A percentile compares a stretch with the other conserved stretches of the same genome.
These are phyloP conservation scores for Sebastes miniatus DNA, from an alignment of 2,797 vertebrate species.

Conservation along the genomic window DNA sequence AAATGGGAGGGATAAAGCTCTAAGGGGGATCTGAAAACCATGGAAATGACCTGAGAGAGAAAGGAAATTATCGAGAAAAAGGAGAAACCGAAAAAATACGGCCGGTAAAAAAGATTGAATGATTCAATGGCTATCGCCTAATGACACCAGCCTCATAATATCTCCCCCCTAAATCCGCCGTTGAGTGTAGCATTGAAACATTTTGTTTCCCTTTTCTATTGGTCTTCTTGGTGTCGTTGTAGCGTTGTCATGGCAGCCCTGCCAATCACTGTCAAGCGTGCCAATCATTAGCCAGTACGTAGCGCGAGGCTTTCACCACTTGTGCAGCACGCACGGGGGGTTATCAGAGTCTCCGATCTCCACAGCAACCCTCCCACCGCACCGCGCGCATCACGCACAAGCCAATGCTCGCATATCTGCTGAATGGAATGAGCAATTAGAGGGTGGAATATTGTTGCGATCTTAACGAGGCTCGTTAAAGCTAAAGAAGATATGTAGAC, in stretches of 20 bases:
- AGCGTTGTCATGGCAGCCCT: constrained; percentile 98
- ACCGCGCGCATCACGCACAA: constrained; percentile 89
- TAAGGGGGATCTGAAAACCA: constrained; percentile 99
- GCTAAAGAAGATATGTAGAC: constrained; percentile 88
- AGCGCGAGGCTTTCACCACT: constrained; percentile 94
- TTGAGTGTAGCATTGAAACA: constrained; percentile 99
- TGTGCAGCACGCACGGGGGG: constrained; percentile 85
- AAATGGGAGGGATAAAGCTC: constrained; percentile 99
- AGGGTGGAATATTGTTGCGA: constrained; percentile 92
- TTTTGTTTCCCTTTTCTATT: constrained; percentile 99
- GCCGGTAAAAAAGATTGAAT: constrained; percentile 93
- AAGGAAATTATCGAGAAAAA: constrained; percentile 90
- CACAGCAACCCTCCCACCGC: constrained; percentile 84
- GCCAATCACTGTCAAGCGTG: constrained; percentile 99
- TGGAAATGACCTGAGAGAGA: constrained; percentile 98
- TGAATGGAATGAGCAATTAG: constrained; percentile 96
- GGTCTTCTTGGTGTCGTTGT: constrained; percentile 99
- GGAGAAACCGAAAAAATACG: constrained; percentile 82
- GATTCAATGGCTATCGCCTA: constrained; percentile 98
- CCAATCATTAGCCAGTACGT: constrained; percentile 99
- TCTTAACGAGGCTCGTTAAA: constrained; percentile 91
- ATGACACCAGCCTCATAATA: constrained; percentile 99
- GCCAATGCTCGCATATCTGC: constrained; percentile 88
- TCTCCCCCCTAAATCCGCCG: constrained; percentile 99
- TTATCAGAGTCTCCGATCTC: constrained; percentile 86